Evolutionary conservation across 2,797 vertebrate genomes (phyloP), one percentile per base, ranked within the genome.

Genomic region (Acrocephalus scirpaceus): DNA sequence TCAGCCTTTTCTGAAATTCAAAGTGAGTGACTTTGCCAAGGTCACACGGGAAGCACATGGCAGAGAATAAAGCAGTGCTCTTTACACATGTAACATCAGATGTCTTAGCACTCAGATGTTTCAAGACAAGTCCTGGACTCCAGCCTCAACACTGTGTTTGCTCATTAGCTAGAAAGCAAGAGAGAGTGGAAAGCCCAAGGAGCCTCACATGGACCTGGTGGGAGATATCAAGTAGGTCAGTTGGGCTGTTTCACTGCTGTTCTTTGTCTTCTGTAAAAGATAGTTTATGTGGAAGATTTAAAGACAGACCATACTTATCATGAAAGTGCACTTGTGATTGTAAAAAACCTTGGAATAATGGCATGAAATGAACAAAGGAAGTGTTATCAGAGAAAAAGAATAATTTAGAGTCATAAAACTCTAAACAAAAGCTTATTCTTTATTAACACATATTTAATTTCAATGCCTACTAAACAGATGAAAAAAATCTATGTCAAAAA

Each of bases 1-100:
- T 1, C 71, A 71, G 69, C 45, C 88, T 88, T 71, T 86, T 86
- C 75, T 80, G 82, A 90, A 96, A 90, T 83, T 86, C 75, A 90
- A 25, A 94, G 81, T 14, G 30, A 86, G 11, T 27, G 75, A 54
- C 67, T 87, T 90, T 88, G 42, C 67, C 76, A 76, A 80, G 74
- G 91, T 86, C 80, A 66, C 51, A 29, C 2, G 0, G 70, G 30
- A 88, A 82, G 67, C 0, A 0, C 32, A 30, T 10, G 23, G 62
- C 64, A 70, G 62, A 86, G 53, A 84, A 75, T 38, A 81, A 91
- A 79, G 57, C 56, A 85, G n/a, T 2, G 2, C 38, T 73, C 42
- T 72, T 90, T 45, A 56, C 48, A 64, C 36, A 13, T 6, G 5
- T 56, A 56, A 29, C 25, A 76, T 60, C 60, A 70, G 44, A 72